Evolutionary conservation across 2,888 invertebrate species (phyloP), one percentile per base, ranked within the genome.

Genomic region (Sceliomorpha sp.): DNA sequence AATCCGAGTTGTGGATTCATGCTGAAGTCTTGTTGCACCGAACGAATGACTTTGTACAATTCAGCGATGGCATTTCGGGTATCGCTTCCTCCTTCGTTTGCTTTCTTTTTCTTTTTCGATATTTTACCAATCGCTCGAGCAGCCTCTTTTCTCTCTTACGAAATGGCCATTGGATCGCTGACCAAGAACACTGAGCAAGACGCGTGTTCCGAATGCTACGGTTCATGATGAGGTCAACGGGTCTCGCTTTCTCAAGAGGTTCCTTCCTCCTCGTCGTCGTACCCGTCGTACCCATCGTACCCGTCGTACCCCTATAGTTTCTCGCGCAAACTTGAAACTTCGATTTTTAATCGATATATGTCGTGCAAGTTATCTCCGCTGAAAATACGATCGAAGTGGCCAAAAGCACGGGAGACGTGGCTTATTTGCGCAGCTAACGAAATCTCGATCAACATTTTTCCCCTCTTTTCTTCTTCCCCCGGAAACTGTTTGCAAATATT

Each of bases 151-250:
- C 67, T 59, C 67, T 60, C 67, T 71, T 71, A 34, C 63, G 59
- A 71, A 71, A 71, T 66, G 53, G 56, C 56, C 64, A 64, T 64
- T 26, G 64, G 48, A 68, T 51, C 60, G 59, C 51, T 68, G 68
- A 47, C 70, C 68, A 64, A 63, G 60, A 70, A 55, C 48, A 60
- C 60, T 5, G 12, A 34, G 24, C 34, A 12, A 40, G 39, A 47
- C 64, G 72, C 60, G 60, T 64, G 60, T 68, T 72, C 48, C 68
- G 64, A 68, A 64, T 59, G 68, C 68, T 53, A 44, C 74, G 80
- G 81, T 81, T 82, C 82, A 80, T 74, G 81, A 79, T 73, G 77
- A 75, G 82, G 81, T 83, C 82, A 82, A 63, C 70, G 62, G 74
- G 70, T 76, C 73, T 63, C 68, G 70, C 73, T 76, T 74, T 76